Base-by-base conservation (phyloP, 2,113 vertebrate species). In the Oncorhynchus tshawytscha region DNA sequence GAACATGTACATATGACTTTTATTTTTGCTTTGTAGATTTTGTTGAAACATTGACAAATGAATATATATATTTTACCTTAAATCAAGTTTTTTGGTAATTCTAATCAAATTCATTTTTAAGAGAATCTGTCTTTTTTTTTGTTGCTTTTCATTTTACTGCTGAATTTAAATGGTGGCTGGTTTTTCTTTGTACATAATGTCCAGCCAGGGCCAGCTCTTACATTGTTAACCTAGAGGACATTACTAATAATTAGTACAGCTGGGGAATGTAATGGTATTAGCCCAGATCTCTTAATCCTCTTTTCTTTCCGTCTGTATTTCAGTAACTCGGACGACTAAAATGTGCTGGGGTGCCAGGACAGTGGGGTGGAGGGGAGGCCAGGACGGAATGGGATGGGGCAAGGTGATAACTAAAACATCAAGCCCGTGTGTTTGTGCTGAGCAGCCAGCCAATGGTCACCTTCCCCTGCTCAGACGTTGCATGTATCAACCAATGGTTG, bases 181-280 rank as follows among this genome's bases (percentile, higher is more conserved):
- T 95, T 94, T 94, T 94, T 93, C 91, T 95, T 93, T 96, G 95
- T 96, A 95, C 91, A 95, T 96, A 96, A 93, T 92, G 94, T 92
- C 91, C 80, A 95, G 92, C 93, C 93, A 92, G 94, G 95, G 92
- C 93, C 94, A 92, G 94, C 95, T 95, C 91, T 54, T 18, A 91
- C 88, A 86, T 93, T 95, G 95, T 94, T 95, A 82, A 89, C 84
- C 71, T 94, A 92, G 94, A 95, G 91, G 94, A 93, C 90, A 93
- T 95, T 93, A 94, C 94, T 95, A 93, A 94, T 95, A 93, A 94
- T 95, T 94, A 96, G 95, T 96, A 95, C 95, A 96, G 95, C 94
- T 89, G 95, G 95, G 93, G 95, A 96, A 96, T 95, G 95, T 96
- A 94, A 92, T 92, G 94, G 94, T 95, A 93, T 94, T 93, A 93